Evolutionary conservation across 2,113 vertebrate species (phyloP).

Genomic region (Merops nubicus): DNA sequence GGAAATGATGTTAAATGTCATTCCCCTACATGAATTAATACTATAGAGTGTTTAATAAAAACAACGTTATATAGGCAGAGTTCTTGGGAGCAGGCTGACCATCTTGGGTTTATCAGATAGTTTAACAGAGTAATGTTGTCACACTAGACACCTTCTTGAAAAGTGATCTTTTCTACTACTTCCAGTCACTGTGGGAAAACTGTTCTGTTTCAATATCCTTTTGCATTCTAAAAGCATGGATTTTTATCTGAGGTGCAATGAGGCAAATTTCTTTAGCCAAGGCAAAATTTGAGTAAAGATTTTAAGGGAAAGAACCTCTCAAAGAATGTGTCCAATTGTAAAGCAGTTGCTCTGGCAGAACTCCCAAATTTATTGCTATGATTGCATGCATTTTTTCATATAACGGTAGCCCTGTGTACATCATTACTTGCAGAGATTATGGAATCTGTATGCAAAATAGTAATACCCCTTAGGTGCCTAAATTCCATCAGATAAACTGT

Average conservation of each 20-base stretch:
- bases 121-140: neutral
- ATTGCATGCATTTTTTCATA: neutral
- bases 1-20: neutral
- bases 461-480: neutral
- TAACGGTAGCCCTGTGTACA: neutral
- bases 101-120: neutral
- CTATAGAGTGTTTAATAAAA: neutral
- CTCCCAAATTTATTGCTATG: neutral
- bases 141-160: neutral
- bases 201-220: neutral
- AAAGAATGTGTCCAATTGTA: neutral
- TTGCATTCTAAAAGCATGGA: neutral
- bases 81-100: neutral
- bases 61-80: neutral
- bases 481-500: neutral
- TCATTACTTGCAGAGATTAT: neutral
- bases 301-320: neutral
- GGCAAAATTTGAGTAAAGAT: neutral
- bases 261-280: neutral
- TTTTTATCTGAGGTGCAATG: rapidly evolving
- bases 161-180: neutral
- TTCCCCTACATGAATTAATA: neutral
- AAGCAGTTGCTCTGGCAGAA: neutral
- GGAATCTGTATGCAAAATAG: neutral
- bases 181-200: neutral